These are phyloP conservation scores for Sebastes trivittatus DNA, from an alignment of 2,797 vertebrate genomes.

Conservation along the genomic window DNA sequence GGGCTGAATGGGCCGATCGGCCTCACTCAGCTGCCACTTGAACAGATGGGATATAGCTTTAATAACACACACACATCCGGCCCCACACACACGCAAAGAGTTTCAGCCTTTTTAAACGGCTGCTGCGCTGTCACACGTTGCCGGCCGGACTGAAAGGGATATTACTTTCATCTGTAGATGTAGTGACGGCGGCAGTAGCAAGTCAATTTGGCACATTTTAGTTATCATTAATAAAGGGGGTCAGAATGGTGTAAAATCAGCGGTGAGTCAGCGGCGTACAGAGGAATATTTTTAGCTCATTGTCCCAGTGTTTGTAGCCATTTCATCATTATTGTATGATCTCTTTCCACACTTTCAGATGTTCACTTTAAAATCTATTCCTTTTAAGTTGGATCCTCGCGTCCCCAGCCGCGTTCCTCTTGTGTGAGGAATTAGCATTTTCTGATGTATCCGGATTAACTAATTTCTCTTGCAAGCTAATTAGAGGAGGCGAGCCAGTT, in stretches of 20 bases:
- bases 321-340: slow-evolving; percentile 24
- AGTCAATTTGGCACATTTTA: neutral
- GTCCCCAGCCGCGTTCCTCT: slow-evolving; percentile 15
- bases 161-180: neutral
- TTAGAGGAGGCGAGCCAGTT: slow-evolving; percentile 37
- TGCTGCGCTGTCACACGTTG: neutral
- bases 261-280: slow-evolving; percentile 1
- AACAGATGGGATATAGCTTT: slow-evolving; percentile 49
- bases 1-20: slow-evolving; percentile 26
- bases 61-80: slow-evolving; percentile 11
- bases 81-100: neutral
- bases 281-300: slow-evolving; percentile 1
- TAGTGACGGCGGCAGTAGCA: neutral
- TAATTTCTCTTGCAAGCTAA: slow-evolving; percentile 54
- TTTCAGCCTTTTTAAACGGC: slow-evolving; percentile 1
- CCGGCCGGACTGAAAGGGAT: neutral
- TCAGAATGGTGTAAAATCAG: neutral
- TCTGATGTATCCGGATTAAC: slow-evolving; percentile 43
- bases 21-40: slow-evolving; percentile 24
- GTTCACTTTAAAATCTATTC: slow-evolving; percentile 32
- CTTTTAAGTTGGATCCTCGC: slow-evolving; percentile 26
- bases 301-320: neutral
- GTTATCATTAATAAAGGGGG: neutral
- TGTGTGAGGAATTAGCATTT: slow-evolving; percentile 52
- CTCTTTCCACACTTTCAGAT: slow-evolving; percentile 4